Evolutionary conservation across 2,888 invertebrate genomes (phyloP).

Genomic region (Trachelus troglodyta): DNA sequence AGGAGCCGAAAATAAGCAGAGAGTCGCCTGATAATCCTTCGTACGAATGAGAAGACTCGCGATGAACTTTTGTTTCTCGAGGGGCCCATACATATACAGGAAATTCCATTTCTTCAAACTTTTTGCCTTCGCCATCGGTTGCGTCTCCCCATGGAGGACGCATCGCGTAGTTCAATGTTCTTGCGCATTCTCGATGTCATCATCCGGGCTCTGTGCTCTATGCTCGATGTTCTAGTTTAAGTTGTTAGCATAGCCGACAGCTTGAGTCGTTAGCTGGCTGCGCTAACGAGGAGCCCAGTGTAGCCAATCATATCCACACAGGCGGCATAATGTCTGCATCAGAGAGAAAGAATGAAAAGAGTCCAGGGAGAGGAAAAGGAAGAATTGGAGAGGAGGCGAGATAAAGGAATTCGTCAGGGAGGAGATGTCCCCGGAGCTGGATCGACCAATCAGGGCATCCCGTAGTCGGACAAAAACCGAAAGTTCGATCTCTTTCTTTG

Average conservation of each 20-base stretch:
- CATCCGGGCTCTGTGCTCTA: too few relatives aligned
- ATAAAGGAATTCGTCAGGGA: slow-evolving; percentile 45
- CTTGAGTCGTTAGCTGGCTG: too few relatives aligned
- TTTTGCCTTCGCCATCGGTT: too few relatives aligned
- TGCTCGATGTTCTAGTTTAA: too few relatives aligned
- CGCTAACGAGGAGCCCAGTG: too few relatives aligned
- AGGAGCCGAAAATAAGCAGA: neutral
- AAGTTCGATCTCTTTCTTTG: slow-evolving; percentile 3
- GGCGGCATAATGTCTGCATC: slow-evolving; percentile 31
- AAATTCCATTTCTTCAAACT: too few relatives aligned
- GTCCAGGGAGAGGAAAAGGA: slow-evolving; percentile 19
- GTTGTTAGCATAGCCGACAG: too few relatives aligned
- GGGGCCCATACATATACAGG: too few relatives aligned
- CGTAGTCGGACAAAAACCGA: slow-evolving; percentile 26
- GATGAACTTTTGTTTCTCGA: neutral
- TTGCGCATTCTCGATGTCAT: too few relatives aligned
- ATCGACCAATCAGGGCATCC: slow-evolving; percentile 13
- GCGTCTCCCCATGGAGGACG: too few relatives aligned
- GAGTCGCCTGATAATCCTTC: neutral
- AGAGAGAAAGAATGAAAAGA: slow-evolving; percentile 29
- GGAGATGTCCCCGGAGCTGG: slow-evolving; percentile 27
- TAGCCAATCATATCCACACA: too few relatives aligned
- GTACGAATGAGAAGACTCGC: neutral
- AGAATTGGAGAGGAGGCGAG: slow-evolving; percentile 26
- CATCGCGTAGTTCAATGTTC: too few relatives aligned